These are phyloP conservation scores for Anhinga anhinga DNA, from an alignment of 2,113 vertebrate species.

Conservation along the genomic window DNA sequence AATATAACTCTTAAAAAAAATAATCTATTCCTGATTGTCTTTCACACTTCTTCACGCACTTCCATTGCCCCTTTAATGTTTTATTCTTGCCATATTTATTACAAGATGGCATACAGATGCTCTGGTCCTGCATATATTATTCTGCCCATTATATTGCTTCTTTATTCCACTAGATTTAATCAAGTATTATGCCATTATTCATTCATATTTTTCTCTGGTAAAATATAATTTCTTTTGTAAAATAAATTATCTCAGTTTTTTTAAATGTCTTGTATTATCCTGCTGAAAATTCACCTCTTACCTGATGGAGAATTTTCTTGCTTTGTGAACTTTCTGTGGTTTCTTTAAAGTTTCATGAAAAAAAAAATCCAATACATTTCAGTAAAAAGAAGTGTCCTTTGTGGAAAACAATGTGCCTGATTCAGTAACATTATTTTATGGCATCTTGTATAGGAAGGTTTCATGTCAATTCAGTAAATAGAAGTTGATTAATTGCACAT, in stretches of 20 bases:
- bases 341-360: not conserved
- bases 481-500: not conserved
- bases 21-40: not conserved
- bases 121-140: not conserved
- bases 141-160: not conserved
- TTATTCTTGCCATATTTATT: conserved; percentile 28
- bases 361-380: not conserved
- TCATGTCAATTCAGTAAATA: not conserved
- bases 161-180: conserved; percentile 1
- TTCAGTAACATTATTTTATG: not conserved
- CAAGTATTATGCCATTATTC: not conserved
- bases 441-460: not conserved
- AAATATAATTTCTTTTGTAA: not conserved
- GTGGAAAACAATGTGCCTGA: not conserved
- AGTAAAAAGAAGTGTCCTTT: not conserved
- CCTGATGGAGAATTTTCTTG: not conserved
- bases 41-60: not conserved
- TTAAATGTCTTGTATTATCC: not conserved
- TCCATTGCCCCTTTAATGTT: not conserved
- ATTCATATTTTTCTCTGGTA: not conserved
- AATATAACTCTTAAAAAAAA: not conserved
- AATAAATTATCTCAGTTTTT: not conserved
- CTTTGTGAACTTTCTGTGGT: not conserved
- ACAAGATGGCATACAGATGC: not conserved
- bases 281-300: not conserved